These are phyloP conservation scores for Psittacula derbiana DNA, from an alignment of 2,797 vertebrate genomes.

Conservation along the genomic window DNA sequence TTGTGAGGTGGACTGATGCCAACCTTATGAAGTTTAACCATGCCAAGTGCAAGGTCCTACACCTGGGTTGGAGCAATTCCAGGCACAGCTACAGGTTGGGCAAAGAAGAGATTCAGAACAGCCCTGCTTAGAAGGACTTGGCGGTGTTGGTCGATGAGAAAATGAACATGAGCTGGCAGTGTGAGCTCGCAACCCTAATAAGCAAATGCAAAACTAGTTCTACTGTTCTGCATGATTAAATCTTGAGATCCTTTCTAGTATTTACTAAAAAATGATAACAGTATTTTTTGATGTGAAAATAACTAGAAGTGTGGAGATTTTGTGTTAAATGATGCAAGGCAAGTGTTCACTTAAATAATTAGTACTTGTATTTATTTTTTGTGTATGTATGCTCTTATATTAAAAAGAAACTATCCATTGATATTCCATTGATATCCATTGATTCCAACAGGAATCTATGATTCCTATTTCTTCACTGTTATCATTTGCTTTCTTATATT, in stretches of 20 bases:
- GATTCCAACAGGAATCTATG: no score
- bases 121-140: no score
- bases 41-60: no score
- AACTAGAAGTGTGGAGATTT: neutral
- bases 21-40: no score
- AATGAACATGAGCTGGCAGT: no score
- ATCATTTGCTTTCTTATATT: neutral
- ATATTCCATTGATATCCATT: no score
- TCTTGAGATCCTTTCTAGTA: neutral
- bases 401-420: neutral
- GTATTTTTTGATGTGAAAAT: neutral
- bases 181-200: neutral
- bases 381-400: neutral
- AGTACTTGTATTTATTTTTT: neutral
- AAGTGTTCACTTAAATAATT: neutral
- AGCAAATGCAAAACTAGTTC: neutral
- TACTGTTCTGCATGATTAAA: neutral
- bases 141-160: no score
- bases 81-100: no score
- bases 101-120: no score
- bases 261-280: neutral
- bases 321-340: neutral
- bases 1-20: no score
- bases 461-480: neutral
- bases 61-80: no score